A percentile compares a stretch with the other conserved stretches of the same genome.
These are phyloP conservation scores for Pediacus dermestoides DNA, from an alignment of 2,888 invertebrate species.

Conservation along the genomic window DNA sequence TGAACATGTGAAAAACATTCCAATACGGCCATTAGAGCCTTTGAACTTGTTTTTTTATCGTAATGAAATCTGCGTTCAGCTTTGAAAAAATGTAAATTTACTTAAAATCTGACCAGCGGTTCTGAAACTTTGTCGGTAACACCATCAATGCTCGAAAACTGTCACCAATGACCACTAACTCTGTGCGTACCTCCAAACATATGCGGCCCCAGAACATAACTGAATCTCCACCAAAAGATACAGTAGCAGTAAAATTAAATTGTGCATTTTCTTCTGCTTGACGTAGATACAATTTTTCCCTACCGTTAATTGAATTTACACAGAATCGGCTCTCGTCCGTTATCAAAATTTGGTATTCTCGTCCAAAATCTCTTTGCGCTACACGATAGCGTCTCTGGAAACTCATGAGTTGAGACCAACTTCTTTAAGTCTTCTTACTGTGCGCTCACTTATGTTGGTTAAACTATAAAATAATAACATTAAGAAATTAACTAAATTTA, in stretches of 20 bases:
- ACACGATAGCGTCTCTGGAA: slow-evolving; percentile 12
- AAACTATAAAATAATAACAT: too few relatives aligned
- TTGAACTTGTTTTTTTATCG: too few relatives aligned
- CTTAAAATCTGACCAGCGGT: too few relatives aligned
- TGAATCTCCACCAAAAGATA: slow-evolving; percentile 10
- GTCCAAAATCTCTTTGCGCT: slow-evolving; percentile 4
- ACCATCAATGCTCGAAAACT: too few relatives aligned
- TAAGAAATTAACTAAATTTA: too few relatives aligned
- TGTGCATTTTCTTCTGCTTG: slow-evolving; percentile 7
- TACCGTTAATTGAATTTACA: slow-evolving; percentile 14
- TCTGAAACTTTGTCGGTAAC: too few relatives aligned
- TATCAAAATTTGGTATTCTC: slow-evolving; percentile 12
- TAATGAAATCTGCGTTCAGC: too few relatives aligned
- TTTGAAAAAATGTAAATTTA: too few relatives aligned
- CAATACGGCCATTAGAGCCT: too few relatives aligned
- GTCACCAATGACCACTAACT: slow-evolving; percentile 8
- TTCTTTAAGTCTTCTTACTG: slow-evolving; percentile 15
- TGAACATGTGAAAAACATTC: too few relatives aligned
- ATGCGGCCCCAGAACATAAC: slow-evolving; percentile 13
- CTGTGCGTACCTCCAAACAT: slow-evolving; percentile 13
- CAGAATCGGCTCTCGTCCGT: slow-evolving; percentile 16
- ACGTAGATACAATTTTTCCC: slow-evolving; percentile 12
- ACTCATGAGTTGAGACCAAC: slow-evolving; percentile 15
- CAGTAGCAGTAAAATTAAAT: slow-evolving; percentile 10
- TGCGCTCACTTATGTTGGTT: slow-evolving; percentile 14